Percentiles rank a stretch among this genome's conserved stretches.
These are phyloP conservation scores for Salvelinus fontinalis DNA, from an alignment of 2,113 vertebrate species.

Conservation along the genomic window DNA sequence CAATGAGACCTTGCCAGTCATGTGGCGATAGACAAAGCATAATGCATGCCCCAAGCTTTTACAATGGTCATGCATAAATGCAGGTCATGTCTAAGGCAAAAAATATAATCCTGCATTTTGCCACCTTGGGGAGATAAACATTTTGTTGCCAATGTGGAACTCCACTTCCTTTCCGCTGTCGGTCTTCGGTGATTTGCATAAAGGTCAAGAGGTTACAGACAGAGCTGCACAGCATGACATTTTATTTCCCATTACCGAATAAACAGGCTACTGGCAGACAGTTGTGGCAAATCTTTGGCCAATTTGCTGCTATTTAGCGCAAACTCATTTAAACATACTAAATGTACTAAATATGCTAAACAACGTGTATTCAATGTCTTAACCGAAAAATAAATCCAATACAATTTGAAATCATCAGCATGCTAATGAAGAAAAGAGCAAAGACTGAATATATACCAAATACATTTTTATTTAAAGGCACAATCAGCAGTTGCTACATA, in stretches of 20 bases:
- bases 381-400: too few relatives aligned
- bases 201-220: slow-evolving; percentile 58
- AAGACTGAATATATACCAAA: too few relatives aligned
- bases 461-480: background rate
- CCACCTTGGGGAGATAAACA: slow-evolving; percentile 42
- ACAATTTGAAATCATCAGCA: too few relatives aligned
- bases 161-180: slow-evolving; percentile 38
- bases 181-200: slow-evolving; percentile 58
- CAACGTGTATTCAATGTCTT: too few relatives aligned
- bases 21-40: slow-evolving; percentile 32
- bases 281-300: slow-evolving; percentile 30
- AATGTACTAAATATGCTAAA: too few relatives aligned
- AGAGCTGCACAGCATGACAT: slow-evolving; percentile 56
- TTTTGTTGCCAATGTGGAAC: slow-evolving; percentile 49
- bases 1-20: background rate
- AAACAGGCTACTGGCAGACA: slow-evolving; percentile 31
- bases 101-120: slow-evolving; percentile 34
- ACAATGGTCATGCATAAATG: slow-evolving; percentile 26
- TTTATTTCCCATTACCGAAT: slow-evolving; percentile 47
- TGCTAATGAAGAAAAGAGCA: too few relatives aligned
- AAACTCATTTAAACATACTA: too few relatives aligned
- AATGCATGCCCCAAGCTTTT: slow-evolving; percentile 21
- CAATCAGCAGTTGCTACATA: background rate
- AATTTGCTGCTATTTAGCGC: background rate
- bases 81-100: slow-evolving; percentile 38